A percentile compares a stretch with the other conserved stretches of the same genome.
phyloP scores from a whole-genome alignment of 2,797 vertebrate species.

The Ispidina picta region DNA sequence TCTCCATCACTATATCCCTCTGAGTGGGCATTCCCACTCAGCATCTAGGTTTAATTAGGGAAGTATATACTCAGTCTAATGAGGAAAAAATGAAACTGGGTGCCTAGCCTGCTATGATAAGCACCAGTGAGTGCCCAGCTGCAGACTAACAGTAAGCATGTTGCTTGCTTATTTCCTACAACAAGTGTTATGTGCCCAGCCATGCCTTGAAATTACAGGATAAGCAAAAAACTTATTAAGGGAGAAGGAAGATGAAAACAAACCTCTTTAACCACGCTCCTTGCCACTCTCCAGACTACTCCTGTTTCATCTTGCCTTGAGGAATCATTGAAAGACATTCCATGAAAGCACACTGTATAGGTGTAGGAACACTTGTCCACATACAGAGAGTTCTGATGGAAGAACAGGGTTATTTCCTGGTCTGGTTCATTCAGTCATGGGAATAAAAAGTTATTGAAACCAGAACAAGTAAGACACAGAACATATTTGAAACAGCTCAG shows the following conservation, averaged over 20 bases:
- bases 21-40: not conserved
- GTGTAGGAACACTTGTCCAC: not conserved
- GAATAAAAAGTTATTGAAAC: constrained; percentile 21
- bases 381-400: not conserved
- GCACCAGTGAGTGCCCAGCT: not conserved
- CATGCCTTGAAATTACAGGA: not conserved
- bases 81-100: not conserved
- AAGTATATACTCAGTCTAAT: not conserved
- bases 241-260: not conserved
- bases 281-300: not conserved
- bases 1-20: not conserved
- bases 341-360: not conserved
- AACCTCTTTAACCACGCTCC: not conserved
- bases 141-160: not conserved
- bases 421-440: not conserved
- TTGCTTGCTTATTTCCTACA: not conserved
- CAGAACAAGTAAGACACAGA: constrained; percentile 4
- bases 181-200: not conserved
- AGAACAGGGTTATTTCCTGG: not conserved
- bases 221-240: not conserved
- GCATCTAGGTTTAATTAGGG: not conserved
- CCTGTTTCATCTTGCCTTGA: not conserved
- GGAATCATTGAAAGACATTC: not conserved
- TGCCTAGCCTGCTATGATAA: not conserved
- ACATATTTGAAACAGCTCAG: constrained; percentile 18